Evolutionary conservation across 1,140 invertebrate species (phyloP), one percentile per base, ranked within the genome.

Genomic region (Bombus soroeensis): DNA sequence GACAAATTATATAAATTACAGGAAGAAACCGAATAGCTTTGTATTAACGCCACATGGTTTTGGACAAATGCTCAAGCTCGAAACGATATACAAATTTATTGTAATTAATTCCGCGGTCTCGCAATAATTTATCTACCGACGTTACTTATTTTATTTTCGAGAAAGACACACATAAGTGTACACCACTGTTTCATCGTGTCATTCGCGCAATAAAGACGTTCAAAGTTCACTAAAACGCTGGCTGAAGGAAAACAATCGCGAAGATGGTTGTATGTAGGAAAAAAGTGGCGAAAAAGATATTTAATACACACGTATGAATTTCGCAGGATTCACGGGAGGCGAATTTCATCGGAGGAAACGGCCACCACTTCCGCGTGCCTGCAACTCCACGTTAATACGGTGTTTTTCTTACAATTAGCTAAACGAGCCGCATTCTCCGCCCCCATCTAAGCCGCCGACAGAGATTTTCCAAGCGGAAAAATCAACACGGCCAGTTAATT

Each of bases 401-500:
- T 90, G 89, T 90, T 90, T 90, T 90, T 90, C 87, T 81, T 80
- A 73, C 57, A 87, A 87, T 90, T 88, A 88, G 66, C 43, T 87
- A 89, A 90, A 85, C 86, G 79, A 90, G 88, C 88, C 64, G 64
- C 62, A 5, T 71, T 62, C 43, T 13, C 79, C 64, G 53, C 59
- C 53, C 89, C 62, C 62, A n/a, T 74, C 71, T 57, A 53, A 73
- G 71, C 70, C 80, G 86, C 81, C 82, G 84, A 77, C 86, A 43
- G 57, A 32, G 59, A 73, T 85, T 86, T 79, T 66, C 81, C 88
- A 73, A 89, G 91, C 91, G 91, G 91, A 91, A 92, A 92, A 92
- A 92, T 92, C 91, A 92, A 91, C 91, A 91, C 87, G 91, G 87
- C 79, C 86, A 81, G 89, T 91, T 91, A 91, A 92, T 92, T 91